Conservation (phyloP, 30 jellyfish, hydroid and myxozoan species). For the Chrysaora quinquecirrha region DNA sequence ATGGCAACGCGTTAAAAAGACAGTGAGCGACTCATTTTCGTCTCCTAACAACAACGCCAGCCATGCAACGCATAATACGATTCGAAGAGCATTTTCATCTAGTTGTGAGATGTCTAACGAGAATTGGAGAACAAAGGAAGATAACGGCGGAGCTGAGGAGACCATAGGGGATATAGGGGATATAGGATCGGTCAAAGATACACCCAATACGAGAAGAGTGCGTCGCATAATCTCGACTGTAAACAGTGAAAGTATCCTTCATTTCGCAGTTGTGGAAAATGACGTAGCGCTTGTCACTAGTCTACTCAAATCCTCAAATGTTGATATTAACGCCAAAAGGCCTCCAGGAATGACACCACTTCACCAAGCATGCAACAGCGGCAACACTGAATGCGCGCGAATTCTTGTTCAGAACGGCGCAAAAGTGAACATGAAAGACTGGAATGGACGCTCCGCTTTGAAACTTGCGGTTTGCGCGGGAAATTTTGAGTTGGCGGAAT, state of each 20-base stretch:
- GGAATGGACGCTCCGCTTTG: constrained; percentile 11
- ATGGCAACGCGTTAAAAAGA: not conserved
- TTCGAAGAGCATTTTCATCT: not conserved
- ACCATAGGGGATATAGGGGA: no score
- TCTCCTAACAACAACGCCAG: not conserved
- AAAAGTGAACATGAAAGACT: constrained; percentile 3
- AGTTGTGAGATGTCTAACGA: not conserved
- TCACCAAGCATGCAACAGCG: constrained; percentile 27
- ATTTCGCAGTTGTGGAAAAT: constrained; percentile 19
- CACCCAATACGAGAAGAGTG: not conserved
- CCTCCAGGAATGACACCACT: constrained; percentile 38
- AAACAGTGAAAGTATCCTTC: constrained; percentile 15
- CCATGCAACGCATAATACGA: not conserved
- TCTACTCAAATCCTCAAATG: not conserved
- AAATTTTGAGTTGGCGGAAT: constrained; percentile 23
- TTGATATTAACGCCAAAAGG: constrained; percentile 5
- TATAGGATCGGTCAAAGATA: no score
- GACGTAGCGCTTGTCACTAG: not conserved
- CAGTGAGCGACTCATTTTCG: constrained; percentile 2
- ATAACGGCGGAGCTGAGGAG: not conserved
- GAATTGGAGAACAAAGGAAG: not conserved
- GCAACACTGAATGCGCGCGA: constrained; percentile 3
- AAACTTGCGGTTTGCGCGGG: constrained; percentile 23
- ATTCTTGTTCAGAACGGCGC: constrained; percentile 15
- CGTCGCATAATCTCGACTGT: constrained; percentile 22